Percentiles rank a stretch among this genome's conserved stretches.
These are phyloP conservation scores for Nyctalus aviator DNA, from an alignment of 2,797 vertebrate species.

Conservation along the genomic window DNA sequence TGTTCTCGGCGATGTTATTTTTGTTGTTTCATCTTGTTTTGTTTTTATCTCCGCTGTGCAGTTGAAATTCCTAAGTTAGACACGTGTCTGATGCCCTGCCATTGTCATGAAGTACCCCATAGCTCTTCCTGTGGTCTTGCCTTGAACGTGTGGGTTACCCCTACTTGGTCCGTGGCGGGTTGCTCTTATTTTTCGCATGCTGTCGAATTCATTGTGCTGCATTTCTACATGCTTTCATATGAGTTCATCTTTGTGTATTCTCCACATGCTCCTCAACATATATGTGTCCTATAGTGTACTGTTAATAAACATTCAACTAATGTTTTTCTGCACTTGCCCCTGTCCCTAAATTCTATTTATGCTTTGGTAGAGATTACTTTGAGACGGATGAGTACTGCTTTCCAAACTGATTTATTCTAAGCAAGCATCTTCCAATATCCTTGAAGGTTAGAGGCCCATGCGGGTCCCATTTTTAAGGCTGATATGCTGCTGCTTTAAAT, in stretches of 20 bases:
- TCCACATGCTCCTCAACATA: neutral
- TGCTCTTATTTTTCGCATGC: neutral
- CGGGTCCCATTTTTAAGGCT: neutral
- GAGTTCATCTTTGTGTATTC: neutral
- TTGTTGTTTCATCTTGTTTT: neutral
- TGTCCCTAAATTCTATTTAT: neutral
- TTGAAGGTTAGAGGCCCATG: slow-evolving; percentile 37
- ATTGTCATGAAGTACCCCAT: neutral
- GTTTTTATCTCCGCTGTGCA: neutral
- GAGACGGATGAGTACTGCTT: slow-evolving; percentile 47
- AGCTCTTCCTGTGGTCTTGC: neutral
- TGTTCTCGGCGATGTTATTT: neutral
- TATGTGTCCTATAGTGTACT: neutral
- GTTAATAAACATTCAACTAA: neutral
- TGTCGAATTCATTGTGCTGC: neutral
- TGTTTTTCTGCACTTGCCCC: neutral
- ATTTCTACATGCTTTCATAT: neutral
- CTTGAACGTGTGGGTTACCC: neutral
- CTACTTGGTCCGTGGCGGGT: neutral
- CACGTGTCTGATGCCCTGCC: too few species aligned
- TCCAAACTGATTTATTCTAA: slow-evolving; percentile 48
- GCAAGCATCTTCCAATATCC: slow-evolving; percentile 33
- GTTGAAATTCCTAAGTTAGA: neutral
- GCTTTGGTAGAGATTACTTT: slow-evolving; percentile 55
- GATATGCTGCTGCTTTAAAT: slow-evolving; percentile 64